Base-by-base conservation (phyloP, 2,113 vertebrate species). In the Paralichthys olivaceus region DNA sequence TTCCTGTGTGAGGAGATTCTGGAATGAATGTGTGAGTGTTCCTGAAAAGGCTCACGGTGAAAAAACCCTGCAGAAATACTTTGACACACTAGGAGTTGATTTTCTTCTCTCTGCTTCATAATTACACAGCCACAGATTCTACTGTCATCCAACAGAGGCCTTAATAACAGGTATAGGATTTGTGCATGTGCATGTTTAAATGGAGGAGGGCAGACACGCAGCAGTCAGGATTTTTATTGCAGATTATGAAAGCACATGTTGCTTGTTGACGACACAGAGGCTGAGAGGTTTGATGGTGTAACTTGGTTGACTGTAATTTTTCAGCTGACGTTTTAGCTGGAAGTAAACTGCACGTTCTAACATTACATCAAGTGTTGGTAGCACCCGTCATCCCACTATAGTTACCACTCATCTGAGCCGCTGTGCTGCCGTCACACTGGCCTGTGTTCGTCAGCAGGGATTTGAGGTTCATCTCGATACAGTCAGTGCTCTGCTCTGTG, bases 401-500 rank as follows among this genome's bases (percentile, higher is more conserved):
- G 29, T 43, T 1, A 5, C 6, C 14, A 25, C 14, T 20, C 32
- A 32, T 61, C 54, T 74, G 60, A 65, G 32, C 45, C 54, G 13
- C 25, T 17, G 43, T 4, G 7, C 26, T 14, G 9, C 26, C 28
- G 37, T 75, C 75, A 61, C 19, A 17, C 26, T 37, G 47, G 22
- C 15, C 55, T 62, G 47, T 43, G 74, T 67, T 72, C 56, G 37
- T 75, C 81, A 79, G 61, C 56, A 53, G 71, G 76, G 76, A 75
- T 79, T 67, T 67, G 81, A 63, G 81, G 61, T 32, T 2, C 26
- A 26, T 45, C 17, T 14, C 22, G 4, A 12, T 0, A n/a, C 40
- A 60, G 26, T 66, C 55, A 56, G 9, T 1, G 15, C 55, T 75
- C 53, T 34, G 65, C 43, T 20, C 15, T 13, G 56, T 67, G 67